Evolutionary conservation across 2,888 invertebrate genomes (phyloP).

Genomic region (Gandaritis pyraliata): DNA sequence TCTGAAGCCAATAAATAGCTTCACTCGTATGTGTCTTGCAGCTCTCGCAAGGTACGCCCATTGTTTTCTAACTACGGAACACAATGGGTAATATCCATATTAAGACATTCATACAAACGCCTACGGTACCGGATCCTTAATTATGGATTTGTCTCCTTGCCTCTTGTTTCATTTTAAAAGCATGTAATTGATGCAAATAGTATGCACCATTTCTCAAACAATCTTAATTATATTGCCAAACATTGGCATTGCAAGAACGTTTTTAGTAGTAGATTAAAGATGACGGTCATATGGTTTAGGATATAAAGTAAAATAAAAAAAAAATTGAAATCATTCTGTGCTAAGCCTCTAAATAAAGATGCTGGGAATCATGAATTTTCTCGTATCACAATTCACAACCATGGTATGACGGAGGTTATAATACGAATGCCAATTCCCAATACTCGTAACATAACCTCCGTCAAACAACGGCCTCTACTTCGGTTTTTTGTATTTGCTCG

Average conservation of each 20-base stretch:
- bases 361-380: no score
- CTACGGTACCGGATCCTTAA: conserved; percentile 35
- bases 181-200: conserved; percentile 28
- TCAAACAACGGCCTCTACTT: not conserved
- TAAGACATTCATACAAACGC: conserved; percentile 41
- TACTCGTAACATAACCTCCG: no score
- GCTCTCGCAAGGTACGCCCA: conserved; percentile 55
- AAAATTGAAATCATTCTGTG: no score
- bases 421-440: not conserved
- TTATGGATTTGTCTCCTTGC: conserved; percentile 38
- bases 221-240: not conserved
- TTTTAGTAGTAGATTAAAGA: no score
- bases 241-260: not conserved
- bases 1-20: conserved; percentile 63
- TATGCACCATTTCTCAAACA: conserved; percentile 4
- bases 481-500: not conserved
- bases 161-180: conserved; percentile 15
- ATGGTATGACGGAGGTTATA: not conserved
- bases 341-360: no score
- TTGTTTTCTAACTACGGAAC: conserved; percentile 66
- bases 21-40: conserved; percentile 52
- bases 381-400: no score
- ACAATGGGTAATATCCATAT: conserved; percentile 55
- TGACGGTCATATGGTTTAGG: no score
- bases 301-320: no score